phyloP scores from a whole-genome alignment of 2,113 vertebrate species.

The Neotoma lepida region DNA sequence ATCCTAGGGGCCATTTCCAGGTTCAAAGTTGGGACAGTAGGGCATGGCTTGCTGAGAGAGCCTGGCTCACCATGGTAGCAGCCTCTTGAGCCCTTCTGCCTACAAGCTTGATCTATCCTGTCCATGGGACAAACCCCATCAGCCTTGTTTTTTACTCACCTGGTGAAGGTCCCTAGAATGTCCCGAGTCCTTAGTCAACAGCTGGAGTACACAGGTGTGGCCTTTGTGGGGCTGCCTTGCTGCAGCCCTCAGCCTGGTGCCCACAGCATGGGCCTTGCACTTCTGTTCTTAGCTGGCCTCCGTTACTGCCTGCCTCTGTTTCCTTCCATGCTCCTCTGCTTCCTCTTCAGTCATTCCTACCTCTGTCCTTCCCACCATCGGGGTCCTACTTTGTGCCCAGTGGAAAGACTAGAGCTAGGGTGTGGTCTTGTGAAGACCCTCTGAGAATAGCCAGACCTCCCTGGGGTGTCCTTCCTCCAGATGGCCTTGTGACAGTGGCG shows the following conservation, averaged over 20 bases:
- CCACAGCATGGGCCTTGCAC: not conserved
- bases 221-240: rapidly evolving
- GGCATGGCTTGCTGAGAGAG: not conserved
- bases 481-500: not conserved
- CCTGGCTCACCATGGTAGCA: not conserved
- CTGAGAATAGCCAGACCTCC: not conserved
- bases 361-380: not conserved
- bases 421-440: not conserved
- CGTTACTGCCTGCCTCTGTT: not conserved
- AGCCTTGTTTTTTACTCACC: not conserved
- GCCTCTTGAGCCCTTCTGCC: not conserved
- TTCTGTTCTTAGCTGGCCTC: not conserved
- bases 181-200: not conserved
- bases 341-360: not conserved
- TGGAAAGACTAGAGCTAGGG: not conserved
- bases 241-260: not conserved
- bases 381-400: not conserved
- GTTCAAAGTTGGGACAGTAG: not conserved
- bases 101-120: not conserved
- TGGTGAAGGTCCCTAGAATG: not conserved
- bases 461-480: rapidly evolving
- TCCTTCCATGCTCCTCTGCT: not conserved
- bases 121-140: not conserved
- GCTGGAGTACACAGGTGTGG: not conserved
- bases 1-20: not conserved